phyloP scores from a whole-genome alignment of 2,888 invertebrate species.

The Erebia palarica region DNA sequence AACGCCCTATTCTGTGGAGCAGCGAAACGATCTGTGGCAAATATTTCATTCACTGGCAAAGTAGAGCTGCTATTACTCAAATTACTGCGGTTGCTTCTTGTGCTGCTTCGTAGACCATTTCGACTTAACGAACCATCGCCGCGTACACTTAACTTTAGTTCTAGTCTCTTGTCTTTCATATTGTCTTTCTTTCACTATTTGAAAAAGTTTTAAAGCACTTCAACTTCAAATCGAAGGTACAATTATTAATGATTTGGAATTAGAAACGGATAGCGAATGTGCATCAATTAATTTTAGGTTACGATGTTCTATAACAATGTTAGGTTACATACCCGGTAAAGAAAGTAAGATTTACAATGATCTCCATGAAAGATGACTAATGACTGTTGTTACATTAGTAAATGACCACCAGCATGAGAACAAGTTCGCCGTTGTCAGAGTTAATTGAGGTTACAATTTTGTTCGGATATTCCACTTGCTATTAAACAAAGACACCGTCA shows the following conservation, averaged over 20 bases:
- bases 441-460: conserved; percentile 73
- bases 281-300: conserved; percentile 29
- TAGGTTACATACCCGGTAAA: conserved; percentile 47
- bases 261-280: conserved; percentile 24
- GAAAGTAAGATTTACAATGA: conserved; percentile 66
- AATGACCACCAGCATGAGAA: conserved; percentile 66
- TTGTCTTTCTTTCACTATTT: conserved; percentile 45
- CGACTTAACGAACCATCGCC: conserved; percentile 74
- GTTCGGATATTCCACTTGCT: conserved; percentile 62
- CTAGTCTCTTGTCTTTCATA: conserved; percentile 77
- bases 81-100: conserved; percentile 69
- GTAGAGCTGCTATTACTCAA: conserved; percentile 60
- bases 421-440: conserved; percentile 61
- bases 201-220: background rate
- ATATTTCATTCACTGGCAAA: conserved; percentile 72
- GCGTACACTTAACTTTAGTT: conserved; percentile 75
- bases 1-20: conserved; percentile 70
- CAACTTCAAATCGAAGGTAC: background rate
- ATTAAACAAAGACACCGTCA: conserved; percentile 67
- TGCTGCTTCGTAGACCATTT: conserved; percentile 68
- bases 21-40: conserved; percentile 69
- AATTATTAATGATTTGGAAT: conserved; percentile 10
- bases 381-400: conserved; percentile 65
- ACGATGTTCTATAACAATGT: conserved; percentile 28
- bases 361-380: conserved; percentile 66